These are phyloP conservation scores for Crossocerus cetratus DNA, from an alignment of 2,888 invertebrate species.

Conservation along the genomic window DNA sequence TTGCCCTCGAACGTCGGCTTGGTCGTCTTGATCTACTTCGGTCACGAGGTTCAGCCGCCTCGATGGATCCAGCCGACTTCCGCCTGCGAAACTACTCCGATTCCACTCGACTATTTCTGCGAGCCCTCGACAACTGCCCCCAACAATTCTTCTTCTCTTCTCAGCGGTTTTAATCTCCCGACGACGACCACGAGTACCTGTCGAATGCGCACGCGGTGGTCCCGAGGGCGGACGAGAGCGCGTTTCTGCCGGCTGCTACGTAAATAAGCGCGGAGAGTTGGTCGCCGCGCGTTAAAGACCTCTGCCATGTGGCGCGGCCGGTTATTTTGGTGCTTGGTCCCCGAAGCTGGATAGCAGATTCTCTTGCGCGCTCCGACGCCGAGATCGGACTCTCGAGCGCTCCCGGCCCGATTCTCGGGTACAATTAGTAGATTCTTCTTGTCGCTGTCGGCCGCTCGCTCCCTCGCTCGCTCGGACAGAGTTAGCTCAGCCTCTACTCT, in stretches of 20 bases:
- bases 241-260: slow-evolving; percentile 21
- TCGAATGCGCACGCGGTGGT: too few relatives aligned
- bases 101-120: too few relatives aligned
- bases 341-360: slow-evolving; percentile 41
- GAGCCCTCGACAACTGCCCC: too few relatives aligned
- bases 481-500: too few relatives aligned
- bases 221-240: too few relatives aligned
- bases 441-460: not conserved
- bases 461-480: not conserved
- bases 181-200: too few relatives aligned
- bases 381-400: not conserved
- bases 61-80: too few relatives aligned
- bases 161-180: too few relatives aligned
- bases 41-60: not conserved
- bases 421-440: slow-evolving; percentile 2
- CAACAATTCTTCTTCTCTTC: too few relatives aligned
- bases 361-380: slow-evolving; percentile 15
- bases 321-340: slow-evolving; percentile 75
- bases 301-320: slow-evolving; percentile 71
- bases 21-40: not conserved
- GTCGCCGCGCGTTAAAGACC: slow-evolving; percentile 58
- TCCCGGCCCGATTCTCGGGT: not conserved
- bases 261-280: slow-evolving; percentile 38
- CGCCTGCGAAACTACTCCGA: too few relatives aligned
- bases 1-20: not conserved